These are phyloP conservation scores for Deilephila elpenor DNA, from an alignment of 2,888 invertebrate species.

Conservation along the genomic window DNA sequence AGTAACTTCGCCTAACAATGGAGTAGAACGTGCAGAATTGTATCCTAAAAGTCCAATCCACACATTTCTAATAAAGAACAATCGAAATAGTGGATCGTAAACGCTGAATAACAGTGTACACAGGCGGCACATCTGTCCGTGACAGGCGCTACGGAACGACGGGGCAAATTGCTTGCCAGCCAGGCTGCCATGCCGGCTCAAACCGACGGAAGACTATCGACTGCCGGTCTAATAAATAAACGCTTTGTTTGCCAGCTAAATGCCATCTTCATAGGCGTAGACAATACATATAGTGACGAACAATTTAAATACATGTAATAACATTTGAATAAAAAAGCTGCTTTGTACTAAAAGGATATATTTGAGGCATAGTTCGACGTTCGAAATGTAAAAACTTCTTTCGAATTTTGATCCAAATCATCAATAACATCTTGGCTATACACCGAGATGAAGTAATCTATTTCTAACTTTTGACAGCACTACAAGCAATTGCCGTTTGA, in stretches of 20 bases:
- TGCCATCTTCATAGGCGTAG: background rate
- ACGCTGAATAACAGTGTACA: slow-evolving; percentile 30
- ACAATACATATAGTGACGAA: too few relatives aligned
- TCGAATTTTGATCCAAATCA: too few relatives aligned
- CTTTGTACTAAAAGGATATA: too few relatives aligned
- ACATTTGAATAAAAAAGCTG: too few relatives aligned
- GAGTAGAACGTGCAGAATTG: slow-evolving; percentile 4
- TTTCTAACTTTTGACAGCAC: too few relatives aligned
- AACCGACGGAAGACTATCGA: slow-evolving; percentile 25
- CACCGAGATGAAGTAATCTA: too few relatives aligned
- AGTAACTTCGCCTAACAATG: background rate
- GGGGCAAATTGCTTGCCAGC: slow-evolving; percentile 32
- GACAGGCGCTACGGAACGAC: slow-evolving; percentile 32
- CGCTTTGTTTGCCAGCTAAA: slow-evolving; percentile 24
- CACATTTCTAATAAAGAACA: slow-evolving; percentile 30
- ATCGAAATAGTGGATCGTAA: slow-evolving; percentile 27
- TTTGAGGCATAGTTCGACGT: too few relatives aligned
- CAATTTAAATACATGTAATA: background rate
- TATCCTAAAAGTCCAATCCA: slow-evolving; percentile 18
- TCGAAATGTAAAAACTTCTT: too few relatives aligned
- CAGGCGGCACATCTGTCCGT: slow-evolving; percentile 29
- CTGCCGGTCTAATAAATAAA: slow-evolving; percentile 21
- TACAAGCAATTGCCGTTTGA: too few relatives aligned
- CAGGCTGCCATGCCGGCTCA: slow-evolving; percentile 9
- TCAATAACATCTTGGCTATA: too few relatives aligned